Base-by-base conservation (phyloP, 2,888 invertebrate species). In the Omphaloscelis lunosa region DNA sequence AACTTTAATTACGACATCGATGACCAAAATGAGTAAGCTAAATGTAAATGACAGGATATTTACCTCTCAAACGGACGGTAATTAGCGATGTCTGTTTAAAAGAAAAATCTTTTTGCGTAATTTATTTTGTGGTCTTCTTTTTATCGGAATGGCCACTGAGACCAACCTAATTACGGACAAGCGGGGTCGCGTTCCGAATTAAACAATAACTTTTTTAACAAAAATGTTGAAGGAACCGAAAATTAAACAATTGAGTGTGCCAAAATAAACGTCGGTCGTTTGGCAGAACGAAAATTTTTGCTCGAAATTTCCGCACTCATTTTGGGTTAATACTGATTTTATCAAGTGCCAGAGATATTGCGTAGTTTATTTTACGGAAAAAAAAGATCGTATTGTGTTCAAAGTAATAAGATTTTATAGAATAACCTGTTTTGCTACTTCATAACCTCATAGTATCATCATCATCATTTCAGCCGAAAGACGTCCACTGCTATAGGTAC, bases 111-210 rank as follows among this genome's bases (percentile, higher is more conserved):
- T 90, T 89, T 85, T 84, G 75, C 71, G 58, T 88, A 88, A 91
- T 91, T 91, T 90, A 89, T 88, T 89, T 88, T 86, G 87, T 79
- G 53, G 82, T 84, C 71, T 82, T 78, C 83, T 87, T 91, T 88
- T 85, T 82, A 81, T 75, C 77, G 77, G 74, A 91, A 90, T 87
- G 85, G 86, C 87, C 88, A 87, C 78, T 89, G 87, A 87, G 85
- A 80, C 82, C 79, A 82, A 72, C 75, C 87, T 90, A 91, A 93
- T 91, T 92, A 90, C 85, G 82, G 86, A 79, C 85, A 88, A 79
- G 83, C 80, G 86, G 85, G 79, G 74, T 85, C 84, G 80, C 83
- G 85, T 77, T 79, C 80, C 72, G 84, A 91, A 92, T 88, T 88
- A 88, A 90, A 90, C 81, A 90, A 92, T 88, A 90, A 90, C 88